phyloP scores from a whole-genome alignment of 1,140 invertebrate genomes.

The Berghia stephanieae region DNA sequence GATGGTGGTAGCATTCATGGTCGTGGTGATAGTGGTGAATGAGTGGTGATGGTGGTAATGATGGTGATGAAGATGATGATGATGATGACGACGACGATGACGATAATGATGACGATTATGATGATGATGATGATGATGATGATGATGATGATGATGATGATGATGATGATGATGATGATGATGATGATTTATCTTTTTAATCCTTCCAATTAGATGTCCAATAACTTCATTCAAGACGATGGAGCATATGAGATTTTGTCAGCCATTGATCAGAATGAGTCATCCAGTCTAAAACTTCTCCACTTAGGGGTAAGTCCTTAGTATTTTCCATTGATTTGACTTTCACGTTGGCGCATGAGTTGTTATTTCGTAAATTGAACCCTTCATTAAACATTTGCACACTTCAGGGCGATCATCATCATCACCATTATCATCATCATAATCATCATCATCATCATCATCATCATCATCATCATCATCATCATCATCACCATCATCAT shows the following conservation, averaged over 20 bases:
- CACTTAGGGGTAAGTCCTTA: conserved; percentile 49
- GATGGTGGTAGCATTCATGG: not conserved
- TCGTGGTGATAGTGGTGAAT: not conserved
- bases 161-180: not conserved
- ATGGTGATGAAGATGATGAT: not conserved
- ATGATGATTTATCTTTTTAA: too few species aligned
- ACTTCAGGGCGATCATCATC: not conserved
- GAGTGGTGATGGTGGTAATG: not conserved
- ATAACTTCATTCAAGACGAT: conserved; percentile 49
- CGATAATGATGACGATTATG: too few species aligned
- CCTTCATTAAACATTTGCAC: not conserved
- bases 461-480: conserved; percentile 16
- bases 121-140: too few species aligned
- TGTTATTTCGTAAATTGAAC: not conserved
- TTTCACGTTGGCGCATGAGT: not conserved
- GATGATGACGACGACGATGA: not conserved
- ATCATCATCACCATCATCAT: conserved; percentile 27
- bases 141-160: not conserved
- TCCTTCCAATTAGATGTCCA: conserved; percentile 43
- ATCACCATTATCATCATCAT: too few species aligned
- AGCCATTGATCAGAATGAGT: conserved; percentile 49
- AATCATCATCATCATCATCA: too few species aligned
- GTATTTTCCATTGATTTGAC: not conserved
- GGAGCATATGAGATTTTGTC: conserved; percentile 46
- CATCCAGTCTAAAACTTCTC: conserved; percentile 39